A percentile compares a stretch with the other conserved stretches of the same genome.
Evolutionary conservation across 2,113 vertebrate genomes (phyloP).

Genomic region (Epinephelus fuscoguttatus): DNA sequence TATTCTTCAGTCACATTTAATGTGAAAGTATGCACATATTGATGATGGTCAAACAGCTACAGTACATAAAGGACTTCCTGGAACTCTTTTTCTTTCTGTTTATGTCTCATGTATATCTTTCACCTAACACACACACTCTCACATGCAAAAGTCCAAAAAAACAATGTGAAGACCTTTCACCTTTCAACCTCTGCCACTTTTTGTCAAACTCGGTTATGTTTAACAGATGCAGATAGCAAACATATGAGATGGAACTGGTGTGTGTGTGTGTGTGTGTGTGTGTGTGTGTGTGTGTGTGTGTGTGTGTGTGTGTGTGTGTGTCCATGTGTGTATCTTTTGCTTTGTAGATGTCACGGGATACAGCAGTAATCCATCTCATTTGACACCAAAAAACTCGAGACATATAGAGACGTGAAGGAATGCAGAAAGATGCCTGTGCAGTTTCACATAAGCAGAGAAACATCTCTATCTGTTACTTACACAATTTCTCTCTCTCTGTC

Average conservation of each 20-base stretch:
- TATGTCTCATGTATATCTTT: background rate
- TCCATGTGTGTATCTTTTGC: background rate
- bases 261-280: background rate
- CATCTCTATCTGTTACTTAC: constrained; percentile 34
- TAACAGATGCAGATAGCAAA: constrained; percentile 45
- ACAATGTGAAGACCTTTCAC: constrained; percentile 50
- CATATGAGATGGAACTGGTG: constrained; percentile 31
- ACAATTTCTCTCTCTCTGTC: background rate
- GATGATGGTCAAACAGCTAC: background rate
- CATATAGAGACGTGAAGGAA: constrained; percentile 50
- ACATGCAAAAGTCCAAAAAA: background rate
- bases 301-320: background rate
- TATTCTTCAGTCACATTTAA: background rate
- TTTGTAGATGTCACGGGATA: constrained; percentile 36
- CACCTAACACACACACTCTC: background rate
- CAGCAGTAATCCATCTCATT: constrained; percentile 44
- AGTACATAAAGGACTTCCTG: background rate
- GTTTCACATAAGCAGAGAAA: constrained; percentile 36
- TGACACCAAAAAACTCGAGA: constrained; percentile 40
- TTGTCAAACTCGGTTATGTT: constrained; percentile 51
- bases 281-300: constrained; percentile 2
- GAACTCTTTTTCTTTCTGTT: background rate
- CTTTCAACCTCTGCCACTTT: constrained; percentile 41
- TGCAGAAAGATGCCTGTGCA: constrained; percentile 31
- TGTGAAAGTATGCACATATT: background rate